Evolutionary conservation across 2,888 invertebrate species (phyloP).

Genomic region (Ligdia adustata): DNA sequence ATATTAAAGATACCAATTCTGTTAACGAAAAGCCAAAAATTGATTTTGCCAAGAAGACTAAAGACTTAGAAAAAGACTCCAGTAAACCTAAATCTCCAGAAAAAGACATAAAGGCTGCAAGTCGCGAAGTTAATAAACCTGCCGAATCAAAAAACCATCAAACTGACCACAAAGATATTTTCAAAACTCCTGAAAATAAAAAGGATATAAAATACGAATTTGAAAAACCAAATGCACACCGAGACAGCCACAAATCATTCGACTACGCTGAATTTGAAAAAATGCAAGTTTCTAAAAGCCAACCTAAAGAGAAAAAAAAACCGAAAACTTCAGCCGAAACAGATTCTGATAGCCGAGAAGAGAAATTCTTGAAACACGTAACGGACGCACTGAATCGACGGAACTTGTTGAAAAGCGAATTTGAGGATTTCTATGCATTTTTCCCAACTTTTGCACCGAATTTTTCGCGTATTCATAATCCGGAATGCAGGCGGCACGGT

Average conservation of each 20-base stretch:
- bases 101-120: constrained; percentile 20
- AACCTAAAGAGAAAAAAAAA: constrained; percentile 42
- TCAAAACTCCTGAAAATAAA: constrained; percentile 21
- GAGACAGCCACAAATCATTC: constrained; percentile 23
- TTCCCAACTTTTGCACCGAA: constrained; percentile 88
- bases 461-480: constrained; percentile 85
- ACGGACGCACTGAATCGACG: constrained; percentile 69
- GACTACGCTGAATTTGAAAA: constrained; percentile 21
- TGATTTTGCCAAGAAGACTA: constrained; percentile 27
- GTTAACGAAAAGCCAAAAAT: constrained; percentile 35
- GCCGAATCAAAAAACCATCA: constrained; percentile 21
- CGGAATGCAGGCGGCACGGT: constrained; percentile 87
- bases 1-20: constrained; percentile 35
- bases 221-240: constrained; percentile 30
- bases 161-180: constrained; percentile 26
- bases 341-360: constrained; percentile 45
- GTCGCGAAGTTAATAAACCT: constrained; percentile 33
- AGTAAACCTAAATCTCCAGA: constrained; percentile 32
- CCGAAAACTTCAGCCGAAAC: constrained; percentile 44
- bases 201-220: constrained; percentile 32
- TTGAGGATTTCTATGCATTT: constrained; percentile 86
- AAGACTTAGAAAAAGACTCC: constrained; percentile 22
- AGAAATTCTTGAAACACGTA: constrained; percentile 61
- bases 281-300: constrained; percentile 27
- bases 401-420: constrained; percentile 79